phyloP scores from a whole-genome alignment of 2,113 vertebrate genomes.

The Hydrochoerus hydrochaeris region DNA sequence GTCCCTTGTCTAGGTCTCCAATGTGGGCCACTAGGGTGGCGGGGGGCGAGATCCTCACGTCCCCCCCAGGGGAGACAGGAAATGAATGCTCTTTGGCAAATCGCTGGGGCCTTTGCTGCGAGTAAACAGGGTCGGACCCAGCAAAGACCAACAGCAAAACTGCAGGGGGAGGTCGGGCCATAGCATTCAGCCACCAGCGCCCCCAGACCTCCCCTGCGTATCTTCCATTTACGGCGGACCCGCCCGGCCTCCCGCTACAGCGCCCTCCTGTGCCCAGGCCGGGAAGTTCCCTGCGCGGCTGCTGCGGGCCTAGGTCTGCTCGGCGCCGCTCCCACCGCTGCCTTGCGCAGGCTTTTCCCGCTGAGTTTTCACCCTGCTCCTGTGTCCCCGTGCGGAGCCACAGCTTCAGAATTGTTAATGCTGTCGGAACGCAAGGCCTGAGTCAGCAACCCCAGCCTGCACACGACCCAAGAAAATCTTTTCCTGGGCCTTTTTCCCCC shows the following conservation, averaged over 20 bases:
- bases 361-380: background rate
- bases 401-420: constrained; percentile 83
- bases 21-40: background rate
- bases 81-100: constrained; percentile 38
- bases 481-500: constrained; percentile 24
- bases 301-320: constrained; percentile 73
- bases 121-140: background rate
- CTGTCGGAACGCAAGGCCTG: constrained; percentile 81
- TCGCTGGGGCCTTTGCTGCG: background rate
- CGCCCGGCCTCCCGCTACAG: background rate
- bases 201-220: too few species aligned
- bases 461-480: constrained; percentile 78
- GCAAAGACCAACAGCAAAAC: background rate
- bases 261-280: background rate
- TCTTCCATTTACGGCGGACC: too few species aligned
- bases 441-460: constrained; percentile 84
- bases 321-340: background rate
- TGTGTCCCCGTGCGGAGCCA: constrained; percentile 52
- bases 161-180: too few species aligned
- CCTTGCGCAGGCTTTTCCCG: constrained; percentile 75
- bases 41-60: background rate
- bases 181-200: too few species aligned
- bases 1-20: background rate
- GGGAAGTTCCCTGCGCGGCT: background rate
- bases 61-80: too few species aligned